Evolutionary conservation across 2,797 vertebrate species (phyloP).

Genomic region (Notolabrus celidotus): DNA sequence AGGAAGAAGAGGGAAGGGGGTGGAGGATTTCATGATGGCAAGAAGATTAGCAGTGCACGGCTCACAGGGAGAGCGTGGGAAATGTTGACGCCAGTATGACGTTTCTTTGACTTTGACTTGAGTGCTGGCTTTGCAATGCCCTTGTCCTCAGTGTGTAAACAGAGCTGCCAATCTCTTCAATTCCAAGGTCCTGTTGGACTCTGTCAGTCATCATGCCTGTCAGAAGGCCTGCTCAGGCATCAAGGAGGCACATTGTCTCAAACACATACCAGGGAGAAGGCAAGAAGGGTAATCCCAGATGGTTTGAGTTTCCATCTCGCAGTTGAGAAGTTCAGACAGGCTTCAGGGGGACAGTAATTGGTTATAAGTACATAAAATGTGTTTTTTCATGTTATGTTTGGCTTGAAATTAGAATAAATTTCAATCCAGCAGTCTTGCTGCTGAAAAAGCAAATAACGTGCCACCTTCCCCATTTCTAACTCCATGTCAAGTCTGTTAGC

Average conservation of each 20-base stretch:
- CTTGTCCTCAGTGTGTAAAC: conserved; percentile 23
- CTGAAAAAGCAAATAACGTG: too few species aligned
- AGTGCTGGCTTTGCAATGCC: conserved; percentile 30
- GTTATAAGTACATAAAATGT: neutral
- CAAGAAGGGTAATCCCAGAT: conserved; percentile 8
- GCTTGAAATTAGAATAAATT: neutral
- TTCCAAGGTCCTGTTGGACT: conserved; percentile 15
- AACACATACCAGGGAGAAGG: conserved; percentile 13
- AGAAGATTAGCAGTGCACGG: conserved; percentile 59
- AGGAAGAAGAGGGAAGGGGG: conserved; percentile 20
- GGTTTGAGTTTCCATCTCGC: conserved; percentile 1
- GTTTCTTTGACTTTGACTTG: conserved; percentile 54
- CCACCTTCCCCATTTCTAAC: neutral
- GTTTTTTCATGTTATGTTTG: too few species aligned
- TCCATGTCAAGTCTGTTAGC: conserved; percentile 14
- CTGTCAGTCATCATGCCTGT: conserved; percentile 33
- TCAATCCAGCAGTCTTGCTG: too few species aligned
- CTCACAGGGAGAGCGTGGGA: conserved; percentile 72
- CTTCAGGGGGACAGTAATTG: neutral
- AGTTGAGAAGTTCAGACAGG: conserved; percentile 4
- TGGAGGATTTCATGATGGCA: conserved; percentile 43
- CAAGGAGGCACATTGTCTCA: conserved; percentile 12
- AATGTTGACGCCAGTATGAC: conserved; percentile 56
- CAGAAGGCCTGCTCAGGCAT: conserved; percentile 8
- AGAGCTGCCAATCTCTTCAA: conserved; percentile 44